These are phyloP conservation scores for Ostrea edulis DNA, from an alignment of 1,140 invertebrate genomes.

Conservation along the genomic window DNA sequence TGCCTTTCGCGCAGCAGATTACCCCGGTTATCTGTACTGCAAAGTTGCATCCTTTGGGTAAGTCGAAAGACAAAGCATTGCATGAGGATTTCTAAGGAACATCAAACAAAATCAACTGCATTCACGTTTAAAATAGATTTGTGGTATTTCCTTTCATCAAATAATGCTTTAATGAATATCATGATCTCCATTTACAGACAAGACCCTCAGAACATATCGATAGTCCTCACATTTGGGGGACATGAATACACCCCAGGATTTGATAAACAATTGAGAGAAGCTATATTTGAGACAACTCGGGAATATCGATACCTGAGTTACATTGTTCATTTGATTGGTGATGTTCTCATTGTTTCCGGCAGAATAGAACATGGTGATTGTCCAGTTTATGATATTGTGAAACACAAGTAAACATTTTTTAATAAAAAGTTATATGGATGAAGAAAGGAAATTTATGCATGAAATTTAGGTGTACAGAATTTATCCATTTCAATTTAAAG, in stretches of 20 bases:
- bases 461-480: no score
- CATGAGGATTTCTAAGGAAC: no score
- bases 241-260: background rate
- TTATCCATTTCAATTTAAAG: no score
- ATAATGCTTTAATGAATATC: background rate
- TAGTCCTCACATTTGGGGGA: slow-evolving; percentile 6
- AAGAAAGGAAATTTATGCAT: no score
- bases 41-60: background rate
- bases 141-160: background rate
- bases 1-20: background rate
- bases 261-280: background rate
- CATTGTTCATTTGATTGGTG: slow-evolving; percentile 17
- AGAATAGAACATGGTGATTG: slow-evolving; percentile 25
- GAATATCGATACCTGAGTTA: slow-evolving; percentile 11
- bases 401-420: no score
- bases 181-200: background rate
- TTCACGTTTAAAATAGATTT: background rate
- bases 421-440: no score
- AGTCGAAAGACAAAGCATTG: background rate
- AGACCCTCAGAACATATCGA: slow-evolving; percentile 13
- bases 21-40: background rate
- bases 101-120: background rate
- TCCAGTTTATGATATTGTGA: background rate
- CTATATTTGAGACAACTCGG: slow-evolving; percentile 18
- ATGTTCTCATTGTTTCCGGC: slow-evolving; percentile 22